phyloP scores from a whole-genome alignment of 2,888 invertebrate species.

The Cremastinae sp. region DNA sequence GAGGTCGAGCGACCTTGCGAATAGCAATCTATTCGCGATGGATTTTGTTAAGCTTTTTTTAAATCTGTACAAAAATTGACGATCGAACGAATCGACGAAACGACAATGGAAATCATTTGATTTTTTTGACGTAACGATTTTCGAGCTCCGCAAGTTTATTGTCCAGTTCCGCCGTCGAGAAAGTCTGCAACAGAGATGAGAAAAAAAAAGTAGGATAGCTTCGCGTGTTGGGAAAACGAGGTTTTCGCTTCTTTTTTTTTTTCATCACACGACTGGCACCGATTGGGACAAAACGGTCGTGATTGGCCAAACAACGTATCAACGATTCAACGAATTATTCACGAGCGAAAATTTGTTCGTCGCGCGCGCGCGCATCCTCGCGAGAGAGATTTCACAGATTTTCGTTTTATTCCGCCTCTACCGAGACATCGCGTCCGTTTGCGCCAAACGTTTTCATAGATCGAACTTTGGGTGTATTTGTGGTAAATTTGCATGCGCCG shows the following conservation, averaged over 20 bases:
- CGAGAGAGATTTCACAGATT: constrained; percentile 17
- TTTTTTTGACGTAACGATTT: constrained; percentile 71
- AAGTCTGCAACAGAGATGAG: constrained; percentile 70
- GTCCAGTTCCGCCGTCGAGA: constrained; percentile 73
- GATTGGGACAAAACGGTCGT: constrained; percentile 38
- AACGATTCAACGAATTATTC: constrained; percentile 4
- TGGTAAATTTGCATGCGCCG: neutral
- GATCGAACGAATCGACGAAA: neutral
- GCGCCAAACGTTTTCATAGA: neutral
- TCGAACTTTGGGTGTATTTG: neutral
- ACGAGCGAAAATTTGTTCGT: constrained; percentile 12
- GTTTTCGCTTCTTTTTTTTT: neutral
- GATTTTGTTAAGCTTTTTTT: too few relatives aligned
- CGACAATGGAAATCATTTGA: constrained; percentile 63
- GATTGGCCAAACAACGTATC: constrained; percentile 10
- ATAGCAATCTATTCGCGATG: too few relatives aligned
- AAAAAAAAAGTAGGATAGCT: constrained; percentile 27
- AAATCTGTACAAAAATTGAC: too few relatives aligned
- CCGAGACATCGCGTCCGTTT: neutral
- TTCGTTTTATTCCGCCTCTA: constrained; percentile 15
- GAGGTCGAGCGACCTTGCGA: too few relatives aligned
- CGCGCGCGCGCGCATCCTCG: constrained; percentile 30
- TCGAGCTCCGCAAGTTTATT: constrained; percentile 73
- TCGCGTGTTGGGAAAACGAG: neutral
- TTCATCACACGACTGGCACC: constrained; percentile 35